Percentiles rank a stretch among this genome's conserved stretches.
Conservation (phyloP, 2,888 invertebrate species). For the Rhodophaea formosa region DNA sequence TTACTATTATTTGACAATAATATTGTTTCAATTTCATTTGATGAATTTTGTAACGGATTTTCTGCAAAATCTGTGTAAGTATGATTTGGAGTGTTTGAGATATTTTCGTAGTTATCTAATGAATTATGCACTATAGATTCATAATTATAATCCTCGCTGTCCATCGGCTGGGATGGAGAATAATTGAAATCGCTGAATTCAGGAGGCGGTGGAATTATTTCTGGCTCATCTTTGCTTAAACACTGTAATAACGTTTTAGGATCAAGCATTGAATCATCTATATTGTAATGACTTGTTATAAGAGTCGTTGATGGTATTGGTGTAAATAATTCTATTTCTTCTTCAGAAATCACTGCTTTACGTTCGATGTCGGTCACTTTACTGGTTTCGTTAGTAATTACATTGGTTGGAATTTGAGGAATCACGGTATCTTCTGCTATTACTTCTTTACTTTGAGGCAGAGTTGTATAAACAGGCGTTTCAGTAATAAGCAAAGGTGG, state of each 20-base stretch:
- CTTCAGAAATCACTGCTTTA: neutral
- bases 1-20: constrained; percentile 41
- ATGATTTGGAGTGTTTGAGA: neutral
- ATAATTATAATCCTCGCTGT: neutral
- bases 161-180: constrained; percentile 24
- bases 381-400: neutral
- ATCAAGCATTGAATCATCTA: constrained; percentile 58
- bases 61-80: neutral
- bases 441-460: neutral
- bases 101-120: neutral
- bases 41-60: constrained; percentile 21
- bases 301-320: constrained; percentile 13
- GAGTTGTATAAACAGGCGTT: neutral
- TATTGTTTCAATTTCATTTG: constrained; percentile 58
- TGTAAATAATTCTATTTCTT: neutral
- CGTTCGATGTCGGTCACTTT: neutral
- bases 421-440: neutral
- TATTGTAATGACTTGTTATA: constrained; percentile 32
- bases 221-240: constrained; percentile 34
- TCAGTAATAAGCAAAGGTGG: constrained; percentile 4
- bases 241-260: constrained; percentile 61
- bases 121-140: neutral
- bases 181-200: constrained; percentile 45
- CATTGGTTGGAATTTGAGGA: neutral
- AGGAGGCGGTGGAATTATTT: constrained; percentile 55